phyloP scores from a whole-genome alignment of 2,797 vertebrate genomes.

The Phrynocephalus vlangalii region DNA sequence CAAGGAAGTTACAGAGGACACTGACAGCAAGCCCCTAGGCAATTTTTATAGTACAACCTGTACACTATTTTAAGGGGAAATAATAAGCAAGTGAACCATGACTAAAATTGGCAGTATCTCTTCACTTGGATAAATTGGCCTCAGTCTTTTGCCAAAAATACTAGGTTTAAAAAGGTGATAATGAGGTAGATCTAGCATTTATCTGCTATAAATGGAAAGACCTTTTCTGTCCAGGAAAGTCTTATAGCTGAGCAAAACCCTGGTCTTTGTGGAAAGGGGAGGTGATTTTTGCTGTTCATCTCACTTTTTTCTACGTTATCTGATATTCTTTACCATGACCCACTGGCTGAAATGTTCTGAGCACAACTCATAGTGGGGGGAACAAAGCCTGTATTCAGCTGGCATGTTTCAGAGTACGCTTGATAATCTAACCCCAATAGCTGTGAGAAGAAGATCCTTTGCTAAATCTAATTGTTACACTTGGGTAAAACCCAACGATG shows the following conservation, averaged over 20 bases:
- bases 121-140: background rate
- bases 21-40: background rate
- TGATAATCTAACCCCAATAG: slow-evolving; percentile 4
- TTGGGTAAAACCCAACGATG: too few species aligned
- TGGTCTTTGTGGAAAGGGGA: background rate
- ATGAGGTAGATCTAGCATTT: background rate
- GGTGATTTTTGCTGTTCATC: background rate
- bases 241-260: background rate
- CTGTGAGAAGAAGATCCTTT: too few species aligned
- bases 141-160: background rate
- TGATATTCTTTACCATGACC: background rate
- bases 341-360: background rate
- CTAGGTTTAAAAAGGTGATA: background rate
- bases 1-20: background rate
- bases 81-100: background rate
- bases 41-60: too few species aligned
- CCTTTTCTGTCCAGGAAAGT: too few species aligned
- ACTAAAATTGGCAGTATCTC: background rate
- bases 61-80: background rate
- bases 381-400: background rate
- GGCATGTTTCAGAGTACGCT: background rate
- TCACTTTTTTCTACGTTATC: background rate
- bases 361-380: background rate
- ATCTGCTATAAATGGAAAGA: background rate
- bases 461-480: too few species aligned